Evolutionary conservation across 2,113 vertebrate genomes (phyloP).

Genomic region (Ifrita kowaldi): DNA sequence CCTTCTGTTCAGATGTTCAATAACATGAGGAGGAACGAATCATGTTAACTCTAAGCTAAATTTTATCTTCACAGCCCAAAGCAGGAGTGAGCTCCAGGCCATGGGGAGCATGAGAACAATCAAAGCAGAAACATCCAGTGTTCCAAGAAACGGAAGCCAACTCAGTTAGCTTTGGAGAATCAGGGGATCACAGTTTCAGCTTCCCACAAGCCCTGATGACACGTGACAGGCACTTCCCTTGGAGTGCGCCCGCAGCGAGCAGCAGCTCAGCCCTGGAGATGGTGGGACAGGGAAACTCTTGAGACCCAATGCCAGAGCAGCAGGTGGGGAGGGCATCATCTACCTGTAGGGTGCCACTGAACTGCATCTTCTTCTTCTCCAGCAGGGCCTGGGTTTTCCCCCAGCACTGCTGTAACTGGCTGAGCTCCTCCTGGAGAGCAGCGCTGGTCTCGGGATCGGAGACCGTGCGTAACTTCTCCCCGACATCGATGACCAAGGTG

Average conservation of each 20-base stretch:
- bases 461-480: conserved; percentile 76
- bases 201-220: background rate
- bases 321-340: background rate
- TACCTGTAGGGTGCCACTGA: conserved; percentile 73
- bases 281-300: background rate
- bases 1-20: background rate
- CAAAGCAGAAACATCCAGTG: background rate
- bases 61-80: background rate
- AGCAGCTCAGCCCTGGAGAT: background rate
- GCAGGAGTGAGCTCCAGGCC: background rate
- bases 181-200: background rate
- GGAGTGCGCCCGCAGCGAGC: background rate
- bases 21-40: background rate
- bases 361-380: conserved; percentile 62
- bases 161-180: background rate
- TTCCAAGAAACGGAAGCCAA: background rate
- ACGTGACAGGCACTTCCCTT: background rate
- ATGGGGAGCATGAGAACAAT: background rate
- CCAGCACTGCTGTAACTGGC: conserved; percentile 80
- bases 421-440: conserved; percentile 73
- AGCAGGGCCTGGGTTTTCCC: conserved; percentile 70
- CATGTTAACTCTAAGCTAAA: background rate
- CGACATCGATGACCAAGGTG: conserved; percentile 73
- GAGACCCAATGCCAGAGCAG: background rate
- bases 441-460: conserved; percentile 61